Evolutionary conservation across 2,888 invertebrate species (phyloP), one percentile per base, ranked within the genome.

Genomic region (Ornithoptera priamus): DNA sequence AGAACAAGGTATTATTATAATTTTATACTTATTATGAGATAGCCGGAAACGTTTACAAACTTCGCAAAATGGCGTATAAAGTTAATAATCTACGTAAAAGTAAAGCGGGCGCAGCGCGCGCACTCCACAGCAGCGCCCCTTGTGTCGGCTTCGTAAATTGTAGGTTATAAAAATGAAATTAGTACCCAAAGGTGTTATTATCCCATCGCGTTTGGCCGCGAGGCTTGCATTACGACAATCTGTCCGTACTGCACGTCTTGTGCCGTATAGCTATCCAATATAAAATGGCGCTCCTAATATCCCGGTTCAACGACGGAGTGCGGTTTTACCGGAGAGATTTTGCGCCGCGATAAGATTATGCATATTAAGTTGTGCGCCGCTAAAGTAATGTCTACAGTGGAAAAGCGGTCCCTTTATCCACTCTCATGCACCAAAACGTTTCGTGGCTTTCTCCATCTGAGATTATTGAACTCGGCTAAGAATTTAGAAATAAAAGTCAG

Each of bases 91-190:
- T 85, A 90, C 87, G 90, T 87, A 90, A 88, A 89, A 89, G 88
- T 87, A 85, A 82, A 87, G 85, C 87, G 86, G 81, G 80, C 79
- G 77, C 79, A 80, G 82, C 87, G 85, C 87, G 89, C 89, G 91
- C 90, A 88, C 89, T 90, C 88, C 86, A 91, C 92, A 79, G 92
- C 92, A 92, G 92, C 92, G 91, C 90, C 90, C 86, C 92, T 87
- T 90, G 90, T 92, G 92, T 92, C 92, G 92, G 92, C 92, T 87
- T 91, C 90, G 85, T 84, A 92, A 92, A 92, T 92, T 92, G 92
- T 90, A 90, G 92, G 92, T 92, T 92, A 92, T 92, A 92, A 92
- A 92, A 92, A 92, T 92, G 91, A 92, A 92, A 92, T 92, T 92
- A 92, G 92, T 92, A 90, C 85, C 87, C 89, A 89, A 92, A 90